Evolutionary conservation across 2,797 vertebrate species (phyloP).

Genomic region (Schizopygopsis pylzovi): DNA sequence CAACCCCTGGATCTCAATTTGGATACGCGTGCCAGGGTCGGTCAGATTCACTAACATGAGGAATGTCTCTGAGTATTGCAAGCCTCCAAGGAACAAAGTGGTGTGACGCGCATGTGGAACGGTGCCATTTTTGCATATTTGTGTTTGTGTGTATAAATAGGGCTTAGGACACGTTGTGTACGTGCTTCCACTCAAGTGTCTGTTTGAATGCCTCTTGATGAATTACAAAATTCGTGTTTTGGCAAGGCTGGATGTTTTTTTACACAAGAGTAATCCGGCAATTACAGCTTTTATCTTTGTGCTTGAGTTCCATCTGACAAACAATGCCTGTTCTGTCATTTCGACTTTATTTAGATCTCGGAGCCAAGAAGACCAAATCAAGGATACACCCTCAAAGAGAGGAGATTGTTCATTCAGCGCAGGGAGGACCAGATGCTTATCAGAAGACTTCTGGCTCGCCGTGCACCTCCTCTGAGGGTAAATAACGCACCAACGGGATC

Average conservation of each 20-base stretch:
- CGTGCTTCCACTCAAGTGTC: constrained; percentile 13
- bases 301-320: constrained; percentile 38
- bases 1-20: constrained; percentile 60
- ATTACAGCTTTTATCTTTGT: constrained; percentile 28
- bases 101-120: constrained; percentile 50
- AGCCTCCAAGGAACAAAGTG: constrained; percentile 51
- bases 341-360: constrained; percentile 22
- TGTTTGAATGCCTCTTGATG: background rate
- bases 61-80: constrained; percentile 67
- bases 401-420: constrained; percentile 22
- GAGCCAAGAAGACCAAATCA: constrained; percentile 41
- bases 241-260: constrained; percentile 15
- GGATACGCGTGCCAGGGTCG: constrained; percentile 66
- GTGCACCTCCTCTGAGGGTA: constrained; percentile 57
- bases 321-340: constrained; percentile 20
- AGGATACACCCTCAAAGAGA: constrained; percentile 24
- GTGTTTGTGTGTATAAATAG: constrained; percentile 25
- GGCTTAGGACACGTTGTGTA: constrained; percentile 23
- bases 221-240: constrained; percentile 44
- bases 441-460: constrained; percentile 41
- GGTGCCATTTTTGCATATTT: constrained; percentile 16
- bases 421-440: constrained; percentile 61
- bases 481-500: constrained; percentile 54
- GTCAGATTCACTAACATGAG: constrained; percentile 65
- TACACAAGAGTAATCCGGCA: constrained; percentile 27